Percentiles rank a stretch among this genome's conserved stretches.
These are phyloP conservation scores for Gallinago stenura DNA, from an alignment of 2,797 vertebrate species.

Conservation along the genomic window DNA sequence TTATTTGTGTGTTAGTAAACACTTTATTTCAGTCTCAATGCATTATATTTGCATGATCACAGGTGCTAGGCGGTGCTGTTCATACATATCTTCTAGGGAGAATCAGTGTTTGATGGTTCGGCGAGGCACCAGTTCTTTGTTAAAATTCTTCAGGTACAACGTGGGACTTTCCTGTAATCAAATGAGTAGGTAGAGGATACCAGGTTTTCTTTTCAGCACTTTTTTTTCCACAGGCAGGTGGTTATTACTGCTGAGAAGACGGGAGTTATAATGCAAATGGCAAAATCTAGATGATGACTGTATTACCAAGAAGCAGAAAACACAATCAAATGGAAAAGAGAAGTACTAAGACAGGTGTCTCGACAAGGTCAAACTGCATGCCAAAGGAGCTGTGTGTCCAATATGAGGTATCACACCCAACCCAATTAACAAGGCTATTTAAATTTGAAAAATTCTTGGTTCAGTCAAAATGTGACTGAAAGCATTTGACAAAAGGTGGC, in stretches of 20 bases:
- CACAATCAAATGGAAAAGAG: background rate
- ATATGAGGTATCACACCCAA: background rate
- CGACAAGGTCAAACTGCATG: background rate
- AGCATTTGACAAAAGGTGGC: background rate
- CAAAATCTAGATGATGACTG: background rate
- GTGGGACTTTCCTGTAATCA: background rate
- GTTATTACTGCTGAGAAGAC: background rate
- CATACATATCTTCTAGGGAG: background rate
- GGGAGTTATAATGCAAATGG: background rate
- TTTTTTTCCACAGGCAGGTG: background rate
- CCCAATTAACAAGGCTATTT: background rate
- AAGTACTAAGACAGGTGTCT: background rate
- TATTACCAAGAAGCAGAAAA: slow-evolving; percentile 11
- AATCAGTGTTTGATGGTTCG: background rate
- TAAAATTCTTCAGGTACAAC: slow-evolving; percentile 13
- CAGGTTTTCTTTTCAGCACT: background rate
- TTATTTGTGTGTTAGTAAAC: background rate
- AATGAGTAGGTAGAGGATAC: background rate
- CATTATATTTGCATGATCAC: background rate
- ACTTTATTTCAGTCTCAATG: background rate
- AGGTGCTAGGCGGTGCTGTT: background rate
- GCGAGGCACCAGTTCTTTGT: background rate
- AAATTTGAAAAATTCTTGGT: background rate
- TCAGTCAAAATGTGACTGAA: background rate
- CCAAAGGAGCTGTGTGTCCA: background rate